These are phyloP conservation scores for Biston stratarius DNA, from an alignment of 2,888 invertebrate species.

Conservation along the genomic window DNA sequence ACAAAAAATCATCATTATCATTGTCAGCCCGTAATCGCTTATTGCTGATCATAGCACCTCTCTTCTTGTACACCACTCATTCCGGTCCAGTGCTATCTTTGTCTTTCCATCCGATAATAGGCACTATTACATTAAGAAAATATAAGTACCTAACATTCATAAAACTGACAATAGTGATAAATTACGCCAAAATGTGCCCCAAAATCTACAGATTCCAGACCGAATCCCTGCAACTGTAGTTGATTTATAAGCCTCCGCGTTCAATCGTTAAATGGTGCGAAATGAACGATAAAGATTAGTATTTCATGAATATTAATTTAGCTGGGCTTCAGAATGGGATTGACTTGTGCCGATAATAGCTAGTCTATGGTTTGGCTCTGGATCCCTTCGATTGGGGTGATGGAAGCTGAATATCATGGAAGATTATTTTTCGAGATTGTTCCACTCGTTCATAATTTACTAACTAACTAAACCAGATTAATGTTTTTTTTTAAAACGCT, in stretches of 20 bases:
- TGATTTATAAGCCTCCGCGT: constrained; percentile 66
- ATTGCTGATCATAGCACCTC: no score
- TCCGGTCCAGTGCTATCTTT: no score
- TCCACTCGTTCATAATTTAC: background rate
- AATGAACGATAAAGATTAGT: constrained; percentile 68
- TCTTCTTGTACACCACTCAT: no score
- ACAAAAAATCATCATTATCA: no score
- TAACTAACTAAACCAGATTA: no score
- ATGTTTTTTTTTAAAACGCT: no score
- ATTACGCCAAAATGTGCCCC: background rate
- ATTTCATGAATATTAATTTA: constrained; percentile 64
- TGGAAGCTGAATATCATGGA: constrained; percentile 18
- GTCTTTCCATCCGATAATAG: no score
- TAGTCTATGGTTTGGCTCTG: constrained; percentile 48
- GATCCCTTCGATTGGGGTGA: constrained; percentile 36
- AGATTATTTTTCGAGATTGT: constrained; percentile 1
- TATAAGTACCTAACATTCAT: no score
- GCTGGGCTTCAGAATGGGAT: constrained; percentile 53
- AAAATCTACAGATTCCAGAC: background rate
- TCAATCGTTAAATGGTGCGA: constrained; percentile 68
- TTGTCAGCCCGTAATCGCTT: no score
- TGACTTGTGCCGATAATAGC: constrained; percentile 56
- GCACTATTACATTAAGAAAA: no score
- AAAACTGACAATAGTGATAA: no score
- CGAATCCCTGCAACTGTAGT: constrained; percentile 50